Base-by-base conservation (phyloP, 2,113 vertebrate species). In the Lampris megalopsis region DNA sequence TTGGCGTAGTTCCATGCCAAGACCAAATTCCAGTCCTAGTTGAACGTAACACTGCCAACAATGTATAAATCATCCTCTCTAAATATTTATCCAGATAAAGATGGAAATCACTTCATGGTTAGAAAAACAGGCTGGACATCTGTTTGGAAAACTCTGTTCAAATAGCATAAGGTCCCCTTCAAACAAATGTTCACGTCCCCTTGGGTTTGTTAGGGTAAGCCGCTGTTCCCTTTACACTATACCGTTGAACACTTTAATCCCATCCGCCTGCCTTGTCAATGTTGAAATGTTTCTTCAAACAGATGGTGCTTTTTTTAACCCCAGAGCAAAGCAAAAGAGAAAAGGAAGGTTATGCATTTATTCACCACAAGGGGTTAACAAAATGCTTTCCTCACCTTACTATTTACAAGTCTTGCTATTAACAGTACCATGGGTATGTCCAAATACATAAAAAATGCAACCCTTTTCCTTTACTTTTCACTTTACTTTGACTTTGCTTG, bases 1-100 rank as follows among this genome's bases (percentile, higher is more conserved):
- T 66, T 48, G 41, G 6, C 57, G 3, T n/a, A 49, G 5, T 1
- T 48, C 53, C 48, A 9, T 50, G 42, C 41, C 9, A 24, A 24
- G 24, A 24, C 13, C 43, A 8, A 3, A 43, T 62, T 13, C 40
- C 9, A 43, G 61, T 58, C 62, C 24, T 24, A 24, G 24, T 24
- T 24, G 24, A 10, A 50, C 35, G 35, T 52, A 35, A 11, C 45
- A 43, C 42, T 6, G 38, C n/a, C 5, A 48, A 41, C 13, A n/a
- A 43, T 62, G 45, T 11, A 75, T 69, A 59, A 72, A 75, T 80
- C 60, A 78, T 63, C 72, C 73, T 65, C 24, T 1, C 57, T 63
- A 68, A 67, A 64, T 66, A 50, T 10, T 8, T 63, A 7, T 68
- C 70, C 53, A 36, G 9, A 62, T 65, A 40, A 65, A 67, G 1